Evolutionary conservation across 1,140 invertebrate species (phyloP), one percentile per base, ranked within the genome.

Genomic region (Meloidogyne chitwoodi): DNA sequence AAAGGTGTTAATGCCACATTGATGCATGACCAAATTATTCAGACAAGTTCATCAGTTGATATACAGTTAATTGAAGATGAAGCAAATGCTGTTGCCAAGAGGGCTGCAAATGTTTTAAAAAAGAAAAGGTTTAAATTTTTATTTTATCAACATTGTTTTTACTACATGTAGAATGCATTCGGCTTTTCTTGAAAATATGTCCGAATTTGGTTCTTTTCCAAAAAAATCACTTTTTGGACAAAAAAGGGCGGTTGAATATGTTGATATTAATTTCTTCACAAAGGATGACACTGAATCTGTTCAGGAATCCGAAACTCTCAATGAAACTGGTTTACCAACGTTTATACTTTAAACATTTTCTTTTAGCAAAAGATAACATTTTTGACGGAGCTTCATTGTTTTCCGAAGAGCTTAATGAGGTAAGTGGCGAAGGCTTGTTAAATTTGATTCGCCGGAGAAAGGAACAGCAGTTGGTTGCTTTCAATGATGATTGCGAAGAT

Each of bases 41-140:
- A 56, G 16, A 68, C 44, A n/a, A 63, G 61, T 11, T 63, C 74
- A 26, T 64, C 70, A 24, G 77, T 69, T 22, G 82, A 83, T 64
- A 71, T 83, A 19, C 81, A 83, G 31, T 27, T 83, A 16, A 66
- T 83, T 26, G 81, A 83, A 56, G 76, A 86, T 41, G 82, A 85
- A 76, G 84, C 84, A 26, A 77, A 87, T 26, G 66, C 76, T 14
- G 84, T 85, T 10, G 84, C 84, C 4, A 84, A 81, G 31, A 48
- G 83, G 24, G 84, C 84, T 19, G 79, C 85, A 11, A 82, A 79
- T 56, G 76, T 84, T 26, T 62, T 83, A 27, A 83, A 83, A 62
- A 56, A 71, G 48, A 27, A 70, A 44, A 64, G 19, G 48, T 56
- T 64, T 38, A 75, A 14, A 2, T 77, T 19, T 44, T 24, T 3